phyloP scores from a whole-genome alignment of 2,113 vertebrate genomes.

The Neotragus moschatus region DNA sequence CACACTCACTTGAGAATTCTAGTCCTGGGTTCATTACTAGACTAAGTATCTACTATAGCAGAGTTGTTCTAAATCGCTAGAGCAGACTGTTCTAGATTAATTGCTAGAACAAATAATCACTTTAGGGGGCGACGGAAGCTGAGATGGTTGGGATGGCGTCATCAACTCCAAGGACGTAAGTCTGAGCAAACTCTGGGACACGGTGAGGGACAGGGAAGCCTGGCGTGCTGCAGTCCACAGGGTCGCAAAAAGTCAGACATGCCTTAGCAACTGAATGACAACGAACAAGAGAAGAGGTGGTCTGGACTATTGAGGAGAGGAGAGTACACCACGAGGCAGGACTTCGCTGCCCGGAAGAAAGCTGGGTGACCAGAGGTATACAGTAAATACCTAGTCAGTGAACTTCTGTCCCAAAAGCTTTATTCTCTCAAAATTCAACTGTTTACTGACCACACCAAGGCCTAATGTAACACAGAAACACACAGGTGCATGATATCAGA shows the following conservation, averaged over 20 bases:
- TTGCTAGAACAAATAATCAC: neutral
- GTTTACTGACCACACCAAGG: neutral
- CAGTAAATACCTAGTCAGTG: neutral
- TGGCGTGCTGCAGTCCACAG: neutral
- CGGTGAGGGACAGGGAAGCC: neutral
- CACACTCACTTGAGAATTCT: neutral
- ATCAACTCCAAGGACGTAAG: neutral
- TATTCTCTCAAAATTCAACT: neutral
- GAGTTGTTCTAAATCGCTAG: neutral
- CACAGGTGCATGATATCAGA: neutral
- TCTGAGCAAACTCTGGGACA: neutral
- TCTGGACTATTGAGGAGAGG: neutral
- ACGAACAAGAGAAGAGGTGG: neutral
- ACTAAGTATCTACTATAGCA: neutral
- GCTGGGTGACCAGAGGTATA: too few species aligned
- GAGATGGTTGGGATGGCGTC: neutral
- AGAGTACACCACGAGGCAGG: neutral
- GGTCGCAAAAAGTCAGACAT: neutral
- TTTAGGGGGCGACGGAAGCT: neutral
- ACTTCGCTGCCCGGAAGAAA: neutral
- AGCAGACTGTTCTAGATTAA: neutral
- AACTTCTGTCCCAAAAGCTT: neutral
- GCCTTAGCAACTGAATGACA: neutral
- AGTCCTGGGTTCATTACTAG: neutral
- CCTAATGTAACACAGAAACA: neutral